These are phyloP conservation scores for Nyctibius grandis DNA, from an alignment of 2,797 vertebrate species.

Conservation along the genomic window DNA sequence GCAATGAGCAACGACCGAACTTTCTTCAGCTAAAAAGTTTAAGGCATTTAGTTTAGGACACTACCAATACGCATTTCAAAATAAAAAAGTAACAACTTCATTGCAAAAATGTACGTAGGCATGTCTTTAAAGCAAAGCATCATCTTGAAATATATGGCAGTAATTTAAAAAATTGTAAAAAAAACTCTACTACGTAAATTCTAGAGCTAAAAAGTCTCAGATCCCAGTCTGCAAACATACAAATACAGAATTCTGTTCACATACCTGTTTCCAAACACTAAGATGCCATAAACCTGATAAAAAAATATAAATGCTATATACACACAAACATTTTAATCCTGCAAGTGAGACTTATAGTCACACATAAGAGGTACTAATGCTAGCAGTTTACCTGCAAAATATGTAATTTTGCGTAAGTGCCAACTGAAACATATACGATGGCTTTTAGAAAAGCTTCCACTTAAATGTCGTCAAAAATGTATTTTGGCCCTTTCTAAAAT, in stretches of 20 bases:
- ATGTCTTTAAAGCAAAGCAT: not conserved
- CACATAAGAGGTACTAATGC: not conserved
- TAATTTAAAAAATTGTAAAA: not conserved
- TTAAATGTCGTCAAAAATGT: not conserved
- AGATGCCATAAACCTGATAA: not conserved
- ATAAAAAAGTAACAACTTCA: not conserved
- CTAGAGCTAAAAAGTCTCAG: not conserved
- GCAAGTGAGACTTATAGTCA: not conserved
- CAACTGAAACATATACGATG: not conserved
- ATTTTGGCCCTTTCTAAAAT: not conserved
- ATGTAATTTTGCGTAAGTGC: not conserved
- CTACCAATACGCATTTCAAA: not conserved
- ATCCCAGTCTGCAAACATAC: not conserved
- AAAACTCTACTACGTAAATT: not conserved
- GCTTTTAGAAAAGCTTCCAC: not conserved
- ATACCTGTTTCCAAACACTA: not conserved
- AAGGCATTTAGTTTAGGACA: not conserved
- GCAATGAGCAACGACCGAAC: conserved; percentile 91
- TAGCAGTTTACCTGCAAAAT: not conserved
- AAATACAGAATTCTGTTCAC: not conserved
- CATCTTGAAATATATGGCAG: not conserved
- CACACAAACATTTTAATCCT: not conserved
- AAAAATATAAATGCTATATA: not conserved
- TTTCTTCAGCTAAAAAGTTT: conserved; percentile 85
- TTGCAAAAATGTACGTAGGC: not conserved